Base-by-base conservation (phyloP, 2,797 vertebrate genomes). In the Sorex maritimensis region DNA sequence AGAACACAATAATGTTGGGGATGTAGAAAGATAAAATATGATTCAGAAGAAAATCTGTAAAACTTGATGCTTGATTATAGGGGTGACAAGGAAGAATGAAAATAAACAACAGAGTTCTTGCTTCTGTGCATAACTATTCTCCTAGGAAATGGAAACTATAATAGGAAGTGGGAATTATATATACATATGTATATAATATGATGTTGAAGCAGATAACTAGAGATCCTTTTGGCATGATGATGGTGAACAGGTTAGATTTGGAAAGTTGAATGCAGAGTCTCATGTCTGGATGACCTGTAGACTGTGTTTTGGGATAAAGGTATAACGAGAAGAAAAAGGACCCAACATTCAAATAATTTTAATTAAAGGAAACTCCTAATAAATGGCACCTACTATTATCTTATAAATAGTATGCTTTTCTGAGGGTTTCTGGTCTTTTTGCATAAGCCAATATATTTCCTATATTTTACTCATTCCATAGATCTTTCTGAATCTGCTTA, bases 401-500 rank as follows among this genome's bases (percentile, higher is more conserved):
- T 30, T 55, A 72, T 55, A 71, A 13, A 12, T 46, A 28, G 26
- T 23, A 38, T 88, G 17, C 15, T 81, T 69, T 63, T 21, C 24
- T 72, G 52, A 44, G 38, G 23, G 17, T 23, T 63, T 23, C 14
- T 65, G 65, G 34, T 55, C 24, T 46, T 23, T 49, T 65, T 73
- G 14, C 34, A 44, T 63, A 10, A 67, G 34, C n/a, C 78, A 41
- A 17, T 24, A n/a, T n/a, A 4, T 44, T 69, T 58, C 34, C 34
- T 55, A 3, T 69, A 52, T 78, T 71, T 75, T 28, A 6, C 9
- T 77, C 49, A 23, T 67, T 63, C 8, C 38, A 24, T 44, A 24
- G 46, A 19, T 78, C 46, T 17, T 91, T 73, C 26, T 84, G 13
- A 79, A 9, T 93, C 46, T 94, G 44, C 19, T 63, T 1, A 93